Percentiles rank a stretch among this genome's conserved stretches.
Conservation (phyloP, 2,113 vertebrate genomes). For the Anas platyrhynchos region DNA sequence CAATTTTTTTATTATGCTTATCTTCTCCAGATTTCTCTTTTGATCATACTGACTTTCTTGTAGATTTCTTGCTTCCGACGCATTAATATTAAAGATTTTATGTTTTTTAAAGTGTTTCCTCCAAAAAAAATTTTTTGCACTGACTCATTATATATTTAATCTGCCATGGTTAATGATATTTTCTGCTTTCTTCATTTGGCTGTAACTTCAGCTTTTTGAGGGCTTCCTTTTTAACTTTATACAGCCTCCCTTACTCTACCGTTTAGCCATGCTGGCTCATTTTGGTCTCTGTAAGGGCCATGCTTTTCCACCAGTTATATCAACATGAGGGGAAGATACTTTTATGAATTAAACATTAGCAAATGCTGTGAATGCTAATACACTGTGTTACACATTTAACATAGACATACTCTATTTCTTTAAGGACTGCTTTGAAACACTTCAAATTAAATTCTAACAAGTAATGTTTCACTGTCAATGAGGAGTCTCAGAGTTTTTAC, state of each 20-base stretch:
- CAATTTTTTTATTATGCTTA: background rate
- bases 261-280: background rate
- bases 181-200: background rate
- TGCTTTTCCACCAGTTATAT: background rate
- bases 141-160: background rate
- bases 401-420: background rate
- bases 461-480: background rate
- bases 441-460: background rate
- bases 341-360: background rate
- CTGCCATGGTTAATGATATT: background rate
- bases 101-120: background rate
- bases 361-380: background rate
- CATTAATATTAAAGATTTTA: background rate
- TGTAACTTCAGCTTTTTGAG: background rate
- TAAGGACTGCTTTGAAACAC: background rate
- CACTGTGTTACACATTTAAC: background rate
- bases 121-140: background rate
- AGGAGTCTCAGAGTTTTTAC: background rate
- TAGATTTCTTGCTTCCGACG: background rate
- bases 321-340: background rate
- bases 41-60: background rate
- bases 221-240: background rate
- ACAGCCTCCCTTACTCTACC: background rate
- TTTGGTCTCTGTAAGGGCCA: background rate
- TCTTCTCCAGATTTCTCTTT: background rate